Percentiles rank a stretch among this genome's conserved stretches.
phyloP scores from a whole-genome alignment of 2,113 vertebrate genomes.

The Elgaria multicarinata region DNA sequence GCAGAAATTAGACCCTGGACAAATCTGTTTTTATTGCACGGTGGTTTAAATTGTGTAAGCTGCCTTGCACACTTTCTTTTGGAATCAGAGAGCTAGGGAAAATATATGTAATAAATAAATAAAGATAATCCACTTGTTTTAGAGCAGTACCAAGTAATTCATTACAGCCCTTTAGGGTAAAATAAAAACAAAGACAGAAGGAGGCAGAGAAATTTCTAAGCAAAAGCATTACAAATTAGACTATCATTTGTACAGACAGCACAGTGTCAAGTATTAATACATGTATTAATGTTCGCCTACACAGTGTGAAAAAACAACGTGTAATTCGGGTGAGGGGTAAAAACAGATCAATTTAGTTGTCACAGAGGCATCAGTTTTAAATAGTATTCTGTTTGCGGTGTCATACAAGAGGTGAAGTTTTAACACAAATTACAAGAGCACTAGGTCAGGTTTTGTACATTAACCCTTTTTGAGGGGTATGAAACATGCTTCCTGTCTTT shows the following conservation, averaged over 20 bases:
- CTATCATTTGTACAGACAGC: constrained; percentile 1
- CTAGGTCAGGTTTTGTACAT: constrained; percentile 21
- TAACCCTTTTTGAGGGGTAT: constrained; percentile 25
- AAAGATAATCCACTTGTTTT: background rate
- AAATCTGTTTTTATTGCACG: background rate
- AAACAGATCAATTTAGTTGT: constrained; percentile 35
- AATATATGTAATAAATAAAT: background rate
- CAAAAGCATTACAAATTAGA: background rate
- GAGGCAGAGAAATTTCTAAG: background rate
- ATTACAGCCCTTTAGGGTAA: background rate
- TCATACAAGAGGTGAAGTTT: background rate
- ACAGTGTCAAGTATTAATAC: background rate
- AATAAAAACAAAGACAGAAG: background rate
- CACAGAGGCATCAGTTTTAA: constrained; percentile 13
- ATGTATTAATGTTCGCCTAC: constrained; percentile 5
- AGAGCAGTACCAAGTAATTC: background rate
- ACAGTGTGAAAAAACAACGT: background rate
- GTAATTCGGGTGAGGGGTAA: background rate
- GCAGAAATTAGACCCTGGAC: background rate
- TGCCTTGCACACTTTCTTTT: background rate
- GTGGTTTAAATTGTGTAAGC: background rate
- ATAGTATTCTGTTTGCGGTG: constrained; percentile 38
- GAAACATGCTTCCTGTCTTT: background rate
- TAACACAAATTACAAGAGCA: constrained; percentile 18
- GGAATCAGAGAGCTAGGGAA: background rate